Evolutionary conservation across 2,113 vertebrate species (phyloP).

Genomic region (Ia io): DNA sequence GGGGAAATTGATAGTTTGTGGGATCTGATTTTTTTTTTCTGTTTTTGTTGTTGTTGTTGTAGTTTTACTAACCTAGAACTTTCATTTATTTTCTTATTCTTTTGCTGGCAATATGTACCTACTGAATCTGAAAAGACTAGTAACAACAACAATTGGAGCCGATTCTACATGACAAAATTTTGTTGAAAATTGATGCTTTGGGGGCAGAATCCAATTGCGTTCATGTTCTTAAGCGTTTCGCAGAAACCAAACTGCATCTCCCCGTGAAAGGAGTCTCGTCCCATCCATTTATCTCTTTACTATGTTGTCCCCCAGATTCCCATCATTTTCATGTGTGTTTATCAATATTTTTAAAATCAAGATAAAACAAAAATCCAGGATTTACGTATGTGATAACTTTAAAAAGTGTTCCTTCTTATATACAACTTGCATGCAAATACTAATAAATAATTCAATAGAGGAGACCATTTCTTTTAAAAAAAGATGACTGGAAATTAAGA

Average conservation of each 20-base stretch:
- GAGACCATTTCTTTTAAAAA: slow-evolving; percentile 72
- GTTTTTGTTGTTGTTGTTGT: not conserved
- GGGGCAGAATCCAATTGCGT: not conserved
- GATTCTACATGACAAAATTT: slow-evolving; percentile 66
- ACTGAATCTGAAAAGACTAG: slow-evolving; percentile 11
- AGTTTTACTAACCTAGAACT: slow-evolving; percentile 5
- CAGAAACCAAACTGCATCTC: not conserved
- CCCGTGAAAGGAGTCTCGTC: not conserved
- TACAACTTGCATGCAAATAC: slow-evolving; percentile 59
- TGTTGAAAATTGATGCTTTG: slow-evolving; percentile 32
- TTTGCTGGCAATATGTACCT: slow-evolving; percentile 14
- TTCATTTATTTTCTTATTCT: slow-evolving; percentile 20
- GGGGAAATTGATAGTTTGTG: slow-evolving; percentile 54
- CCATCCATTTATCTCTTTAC: not conserved
- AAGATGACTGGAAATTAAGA: slow-evolving; percentile 78
- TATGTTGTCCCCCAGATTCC: not conserved
- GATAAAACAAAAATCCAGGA: not conserved
- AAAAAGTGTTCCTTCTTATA: slow-evolving; percentile 19
- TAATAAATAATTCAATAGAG: slow-evolving; percentile 70
- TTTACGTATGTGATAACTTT: not conserved
- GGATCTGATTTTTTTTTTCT: not conserved
- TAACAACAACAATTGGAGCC: slow-evolving; percentile 51
- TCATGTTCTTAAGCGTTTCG: not conserved
- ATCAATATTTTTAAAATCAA: not conserved
- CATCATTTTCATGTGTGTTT: not conserved